Conservation (phyloP, 2,797 vertebrate species). For the Lithobates pipiens region DNA sequence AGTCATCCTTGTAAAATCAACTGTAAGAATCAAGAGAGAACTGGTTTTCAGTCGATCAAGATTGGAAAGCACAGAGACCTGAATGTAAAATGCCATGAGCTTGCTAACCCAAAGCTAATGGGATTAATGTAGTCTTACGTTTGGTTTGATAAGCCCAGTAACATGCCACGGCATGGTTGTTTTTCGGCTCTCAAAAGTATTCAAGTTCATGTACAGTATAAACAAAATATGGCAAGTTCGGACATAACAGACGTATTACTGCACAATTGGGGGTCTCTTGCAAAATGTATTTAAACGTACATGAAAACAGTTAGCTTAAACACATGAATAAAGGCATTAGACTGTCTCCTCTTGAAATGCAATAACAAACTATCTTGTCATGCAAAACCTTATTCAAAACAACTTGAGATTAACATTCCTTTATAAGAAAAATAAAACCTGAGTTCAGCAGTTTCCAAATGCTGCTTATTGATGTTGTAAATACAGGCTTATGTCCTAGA, state of each 20-base stretch:
- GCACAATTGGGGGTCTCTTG: conserved; percentile 12
- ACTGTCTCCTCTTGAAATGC: background rate
- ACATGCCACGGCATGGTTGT: conserved; percentile 50
- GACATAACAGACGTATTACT: conserved; percentile 12
- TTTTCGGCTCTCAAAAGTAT: conserved; percentile 43
- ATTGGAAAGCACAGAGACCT: conserved; percentile 5
- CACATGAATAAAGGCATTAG: conserved; percentile 8
- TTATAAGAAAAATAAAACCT: background rate
- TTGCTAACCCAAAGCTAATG: conserved; percentile 50
- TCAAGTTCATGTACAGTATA: conserved; percentile 30
- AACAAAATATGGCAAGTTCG: conserved; percentile 34
- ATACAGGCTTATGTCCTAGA: background rate
- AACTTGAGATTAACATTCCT: conserved; percentile 15
- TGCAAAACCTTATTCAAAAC: background rate
- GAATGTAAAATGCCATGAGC: conserved; percentile 43
- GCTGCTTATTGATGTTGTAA: background rate
- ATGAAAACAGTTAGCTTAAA: conserved; percentile 2
- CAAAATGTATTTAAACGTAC: background rate
- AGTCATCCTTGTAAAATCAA: background rate
- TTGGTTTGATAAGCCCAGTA: conserved; percentile 50
- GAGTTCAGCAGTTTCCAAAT: background rate
- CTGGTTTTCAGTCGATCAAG: conserved; percentile 28
- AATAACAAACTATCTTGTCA: conserved; percentile 14
- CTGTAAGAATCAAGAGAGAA: conserved; percentile 11
- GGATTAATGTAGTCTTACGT: conserved; percentile 49